Evolutionary conservation across 2,113 vertebrate genomes (phyloP).

Genomic region (Mastomys coucha): DNA sequence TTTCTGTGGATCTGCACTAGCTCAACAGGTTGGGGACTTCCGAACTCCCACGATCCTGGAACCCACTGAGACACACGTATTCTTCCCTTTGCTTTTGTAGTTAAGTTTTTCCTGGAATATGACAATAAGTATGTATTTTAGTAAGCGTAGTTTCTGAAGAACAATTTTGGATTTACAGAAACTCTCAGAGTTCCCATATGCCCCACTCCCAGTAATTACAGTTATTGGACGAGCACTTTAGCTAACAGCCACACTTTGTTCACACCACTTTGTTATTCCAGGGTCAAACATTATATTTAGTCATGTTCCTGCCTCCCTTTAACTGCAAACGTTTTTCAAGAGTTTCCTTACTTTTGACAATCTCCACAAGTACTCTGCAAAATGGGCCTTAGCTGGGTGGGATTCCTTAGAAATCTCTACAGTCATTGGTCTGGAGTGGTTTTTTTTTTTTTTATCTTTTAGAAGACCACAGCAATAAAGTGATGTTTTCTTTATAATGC

Average conservation of each 20-base stretch:
- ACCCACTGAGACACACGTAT: not conserved
- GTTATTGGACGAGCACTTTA: not conserved
- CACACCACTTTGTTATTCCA: not conserved
- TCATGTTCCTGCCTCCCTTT: not conserved
- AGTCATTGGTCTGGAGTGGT: not conserved
- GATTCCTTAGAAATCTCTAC: not conserved
- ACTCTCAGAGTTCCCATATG: not conserved
- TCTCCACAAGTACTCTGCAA: not conserved
- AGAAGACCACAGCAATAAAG: not conserved
- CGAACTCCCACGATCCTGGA: not conserved
- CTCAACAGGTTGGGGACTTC: not conserved
- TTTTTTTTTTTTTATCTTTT: not conserved
- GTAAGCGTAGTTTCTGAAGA: not conserved
- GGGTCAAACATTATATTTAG: not conserved
- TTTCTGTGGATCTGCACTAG: not conserved
- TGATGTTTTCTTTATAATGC: not conserved
- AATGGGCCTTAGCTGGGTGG: not conserved
- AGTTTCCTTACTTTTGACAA: not conserved
- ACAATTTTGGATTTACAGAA: conserved; percentile 14
- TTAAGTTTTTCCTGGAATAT: not conserved
- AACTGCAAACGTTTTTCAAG: not conserved
- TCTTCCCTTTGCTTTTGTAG: not conserved
- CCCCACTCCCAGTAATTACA: not conserved
- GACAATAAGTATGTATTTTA: not conserved
- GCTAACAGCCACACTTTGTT: not conserved